Conservation (phyloP, 2,113 vertebrate species). For the Lophochroa leadbeateri region DNA sequence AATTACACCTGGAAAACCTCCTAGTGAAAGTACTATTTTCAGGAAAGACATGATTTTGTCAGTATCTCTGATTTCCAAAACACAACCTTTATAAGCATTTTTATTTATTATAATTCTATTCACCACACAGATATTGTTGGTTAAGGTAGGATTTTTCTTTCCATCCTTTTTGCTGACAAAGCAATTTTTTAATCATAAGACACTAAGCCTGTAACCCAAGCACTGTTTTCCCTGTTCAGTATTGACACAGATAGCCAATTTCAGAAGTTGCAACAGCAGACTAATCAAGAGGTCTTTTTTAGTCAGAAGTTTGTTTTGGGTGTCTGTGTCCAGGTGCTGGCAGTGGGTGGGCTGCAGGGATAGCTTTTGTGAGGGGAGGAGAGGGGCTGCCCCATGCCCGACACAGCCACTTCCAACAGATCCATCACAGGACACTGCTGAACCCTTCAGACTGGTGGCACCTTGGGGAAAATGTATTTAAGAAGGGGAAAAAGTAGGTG, state of each 20-base stretch:
- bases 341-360: background rate
- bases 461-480: rapidly evolving
- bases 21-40: background rate
- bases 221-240: background rate
- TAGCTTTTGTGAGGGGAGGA: background rate
- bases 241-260: background rate
- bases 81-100: background rate
- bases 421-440: background rate
- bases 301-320: background rate
- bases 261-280: background rate
- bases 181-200: background rate
- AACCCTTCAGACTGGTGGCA: background rate
- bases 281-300: background rate
- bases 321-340: background rate
- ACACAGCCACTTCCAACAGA: background rate
- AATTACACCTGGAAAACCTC: background rate
- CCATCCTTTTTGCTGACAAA: background rate
- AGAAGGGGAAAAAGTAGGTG: background rate
- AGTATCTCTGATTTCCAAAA: background rate
- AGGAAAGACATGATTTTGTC: background rate
- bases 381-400: background rate
- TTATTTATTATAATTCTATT: background rate
- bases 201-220: background rate
- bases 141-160: background rate
- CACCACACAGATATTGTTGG: background rate